These are phyloP conservation scores for Andrena camellia DNA, from an alignment of 2,888 invertebrate genomes.

Conservation along the genomic window DNA sequence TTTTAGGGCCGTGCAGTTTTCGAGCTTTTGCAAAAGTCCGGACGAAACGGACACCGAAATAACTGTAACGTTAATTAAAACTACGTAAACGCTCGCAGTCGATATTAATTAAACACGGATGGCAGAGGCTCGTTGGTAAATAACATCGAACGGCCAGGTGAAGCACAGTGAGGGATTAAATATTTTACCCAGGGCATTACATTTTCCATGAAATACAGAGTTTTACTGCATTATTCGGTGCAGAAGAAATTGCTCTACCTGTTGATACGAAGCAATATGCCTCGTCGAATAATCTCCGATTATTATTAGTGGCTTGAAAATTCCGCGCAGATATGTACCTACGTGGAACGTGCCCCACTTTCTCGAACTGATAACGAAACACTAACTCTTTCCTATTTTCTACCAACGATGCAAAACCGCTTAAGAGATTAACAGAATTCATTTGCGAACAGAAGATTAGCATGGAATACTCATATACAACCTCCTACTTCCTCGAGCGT, in stretches of 20 bases:
- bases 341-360: too few species aligned
- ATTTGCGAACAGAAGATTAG: too few species aligned
- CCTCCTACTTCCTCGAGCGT: too few species aligned
- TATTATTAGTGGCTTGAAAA: too few species aligned
- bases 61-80: conserved; percentile 5
- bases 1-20: not conserved
- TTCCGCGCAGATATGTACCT: too few species aligned
- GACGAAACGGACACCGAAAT: not conserved
- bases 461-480: too few species aligned
- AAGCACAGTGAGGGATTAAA: not conserved
- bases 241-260: not conserved
- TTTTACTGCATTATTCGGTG: not conserved
- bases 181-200: not conserved
- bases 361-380: too few species aligned
- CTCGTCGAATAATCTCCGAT: too few species aligned
- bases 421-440: not conserved
- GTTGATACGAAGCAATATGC: not conserved
- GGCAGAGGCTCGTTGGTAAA: not conserved
- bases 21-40: not conserved
- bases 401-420: not conserved
- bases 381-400: too few species aligned
- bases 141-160: not conserved
- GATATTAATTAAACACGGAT: conserved; percentile 15
- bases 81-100: not conserved
- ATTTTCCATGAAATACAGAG: not conserved